phyloP scores from a whole-genome alignment of 2,797 vertebrate species.

The Anguilla pacifica region DNA sequence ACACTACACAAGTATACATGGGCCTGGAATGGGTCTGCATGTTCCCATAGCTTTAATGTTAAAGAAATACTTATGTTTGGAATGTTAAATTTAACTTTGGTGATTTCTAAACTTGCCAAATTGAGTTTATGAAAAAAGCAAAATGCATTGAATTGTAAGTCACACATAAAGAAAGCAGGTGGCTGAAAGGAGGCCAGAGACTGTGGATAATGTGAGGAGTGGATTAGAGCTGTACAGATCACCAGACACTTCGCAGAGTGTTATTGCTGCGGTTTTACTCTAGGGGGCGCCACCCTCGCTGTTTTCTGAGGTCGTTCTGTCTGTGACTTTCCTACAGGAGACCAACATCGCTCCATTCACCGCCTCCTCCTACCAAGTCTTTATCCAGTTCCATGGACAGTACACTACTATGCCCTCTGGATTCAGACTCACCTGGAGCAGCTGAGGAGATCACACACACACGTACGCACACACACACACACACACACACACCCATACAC shows the following conservation, averaged over 20 bases:
- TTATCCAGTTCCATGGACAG: conserved; percentile 81
- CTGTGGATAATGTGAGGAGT: background rate
- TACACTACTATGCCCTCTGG: conserved; percentile 74
- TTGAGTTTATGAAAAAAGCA: background rate
- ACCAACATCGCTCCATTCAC: conserved; percentile 80
- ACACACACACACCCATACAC: conserved; percentile 16
- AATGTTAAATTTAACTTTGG: background rate
- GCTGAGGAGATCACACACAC: conserved; percentile 61
- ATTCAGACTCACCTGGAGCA: conserved; percentile 85
- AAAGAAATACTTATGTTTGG: too few species aligned
- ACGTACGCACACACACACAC: conserved; percentile 21
- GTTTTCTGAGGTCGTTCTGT: background rate
- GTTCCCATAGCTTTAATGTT: too few species aligned
- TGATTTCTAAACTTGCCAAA: too few species aligned
- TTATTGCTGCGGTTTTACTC: background rate
- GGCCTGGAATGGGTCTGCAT: too few species aligned
- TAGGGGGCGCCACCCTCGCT: background rate
- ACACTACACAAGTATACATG: too few species aligned
- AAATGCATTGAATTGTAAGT: background rate
- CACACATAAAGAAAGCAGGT: background rate
- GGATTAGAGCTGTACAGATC: too few species aligned
- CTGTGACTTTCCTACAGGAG: conserved; percentile 69
- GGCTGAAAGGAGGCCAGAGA: background rate
- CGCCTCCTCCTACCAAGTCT: conserved; percentile 79
- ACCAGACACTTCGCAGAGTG: background rate